Evolutionary conservation across 2,113 vertebrate species (phyloP).

Genomic region (Serilophus lunatus): DNA sequence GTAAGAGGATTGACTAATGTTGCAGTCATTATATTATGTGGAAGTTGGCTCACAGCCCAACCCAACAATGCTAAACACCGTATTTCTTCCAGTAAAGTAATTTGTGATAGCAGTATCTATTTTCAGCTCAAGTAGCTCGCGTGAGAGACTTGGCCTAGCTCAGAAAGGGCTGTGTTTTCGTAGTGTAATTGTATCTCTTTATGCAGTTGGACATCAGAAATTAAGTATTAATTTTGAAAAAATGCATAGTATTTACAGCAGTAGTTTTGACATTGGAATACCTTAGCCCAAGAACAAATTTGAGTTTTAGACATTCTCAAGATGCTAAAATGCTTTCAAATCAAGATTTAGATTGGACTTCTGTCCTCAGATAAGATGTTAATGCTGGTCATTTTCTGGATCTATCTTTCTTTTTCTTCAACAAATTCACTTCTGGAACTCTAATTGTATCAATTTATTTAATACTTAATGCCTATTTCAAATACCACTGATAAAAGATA

Average conservation of each 20-base stretch:
- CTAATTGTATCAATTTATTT: background rate
- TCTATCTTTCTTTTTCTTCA: background rate
- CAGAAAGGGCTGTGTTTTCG: background rate
- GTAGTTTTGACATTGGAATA: background rate
- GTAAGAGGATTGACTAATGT: background rate
- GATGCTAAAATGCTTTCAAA: background rate
- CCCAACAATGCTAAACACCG: background rate
- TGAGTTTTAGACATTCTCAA: background rate
- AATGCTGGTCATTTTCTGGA: accelerated
- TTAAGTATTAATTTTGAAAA: background rate
- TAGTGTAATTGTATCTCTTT: background rate
- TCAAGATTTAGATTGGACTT: background rate
- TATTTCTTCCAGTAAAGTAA: background rate
- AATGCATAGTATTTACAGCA: background rate
- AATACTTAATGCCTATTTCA: background rate
- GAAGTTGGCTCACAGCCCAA: background rate
- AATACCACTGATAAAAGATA: background rate
- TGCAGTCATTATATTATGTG: background rate
- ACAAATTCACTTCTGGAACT: background rate
- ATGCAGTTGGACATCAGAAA: background rate
- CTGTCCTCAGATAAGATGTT: background rate
- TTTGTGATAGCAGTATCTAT: background rate
- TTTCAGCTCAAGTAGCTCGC: background rate
- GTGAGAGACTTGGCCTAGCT: background rate
- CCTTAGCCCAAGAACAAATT: background rate